Conservation (phyloP, 2,888 invertebrate genomes). For the Loripinus fragilis region DNA sequence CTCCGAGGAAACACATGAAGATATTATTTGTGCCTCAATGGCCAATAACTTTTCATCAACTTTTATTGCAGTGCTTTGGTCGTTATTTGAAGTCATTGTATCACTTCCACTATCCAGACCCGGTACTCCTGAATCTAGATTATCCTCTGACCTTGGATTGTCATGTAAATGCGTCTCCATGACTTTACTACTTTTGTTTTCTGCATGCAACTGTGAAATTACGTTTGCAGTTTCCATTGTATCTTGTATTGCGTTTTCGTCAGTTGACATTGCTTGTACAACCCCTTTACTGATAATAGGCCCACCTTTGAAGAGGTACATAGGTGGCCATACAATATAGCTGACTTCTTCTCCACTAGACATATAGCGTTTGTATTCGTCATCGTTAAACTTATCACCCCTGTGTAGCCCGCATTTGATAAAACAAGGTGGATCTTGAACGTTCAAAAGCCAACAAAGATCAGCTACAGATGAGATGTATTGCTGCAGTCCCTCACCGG, state of each 20-base stretch:
- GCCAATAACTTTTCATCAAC: too few species aligned
- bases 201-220: too few species aligned
- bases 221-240: not conserved
- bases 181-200: too few species aligned
- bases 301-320: not conserved
- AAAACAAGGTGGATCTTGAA: conserved; percentile 14
- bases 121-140: too few species aligned
- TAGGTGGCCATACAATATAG: conserved; percentile 12
- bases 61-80: too few species aligned
- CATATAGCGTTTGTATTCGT: not conserved
- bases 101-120: too few species aligned
- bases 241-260: not conserved
- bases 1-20: too few species aligned
- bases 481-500: not conserved
- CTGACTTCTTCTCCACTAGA: not conserved
- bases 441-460: conserved; percentile 1
- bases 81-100: too few species aligned
- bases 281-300: not conserved
- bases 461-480: not conserved
- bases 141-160: too few species aligned
- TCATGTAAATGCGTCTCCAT: too few species aligned
- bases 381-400: not conserved
- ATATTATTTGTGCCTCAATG: too few species aligned
- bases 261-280: not conserved
- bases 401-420: not conserved